These are phyloP conservation scores for Thera obeliscata DNA, from an alignment of 2,888 invertebrate genomes.

Conservation along the genomic window DNA sequence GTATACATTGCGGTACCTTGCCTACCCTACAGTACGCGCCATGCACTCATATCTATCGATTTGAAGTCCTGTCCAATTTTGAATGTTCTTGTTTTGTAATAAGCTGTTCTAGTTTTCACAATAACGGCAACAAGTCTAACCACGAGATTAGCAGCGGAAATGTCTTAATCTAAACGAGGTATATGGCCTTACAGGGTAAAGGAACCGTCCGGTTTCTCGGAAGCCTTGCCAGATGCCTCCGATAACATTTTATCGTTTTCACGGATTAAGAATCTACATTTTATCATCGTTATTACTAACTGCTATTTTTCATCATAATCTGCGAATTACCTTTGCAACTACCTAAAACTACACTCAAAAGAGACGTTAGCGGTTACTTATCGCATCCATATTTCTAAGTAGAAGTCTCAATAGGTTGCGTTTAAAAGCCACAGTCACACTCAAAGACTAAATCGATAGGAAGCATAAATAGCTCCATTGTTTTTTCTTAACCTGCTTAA, in stretches of 20 bases:
- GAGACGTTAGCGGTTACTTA: no score
- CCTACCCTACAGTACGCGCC: constrained; percentile 65
- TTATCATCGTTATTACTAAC: constrained; percentile 2
- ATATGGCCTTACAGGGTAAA: neutral
- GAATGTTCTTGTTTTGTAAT: constrained; percentile 29
- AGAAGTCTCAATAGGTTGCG: no score
- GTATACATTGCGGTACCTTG: constrained; percentile 68
- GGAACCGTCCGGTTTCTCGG: constrained; percentile 4
- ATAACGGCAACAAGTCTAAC: no score
- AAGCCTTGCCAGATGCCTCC: constrained; percentile 6
- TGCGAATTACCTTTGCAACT: no score
- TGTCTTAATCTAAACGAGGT: no score
- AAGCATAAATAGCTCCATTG: no score
- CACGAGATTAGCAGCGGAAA: no score
- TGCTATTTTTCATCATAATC: neutral
- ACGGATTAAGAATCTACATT: neutral
- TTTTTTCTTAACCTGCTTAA: no score
- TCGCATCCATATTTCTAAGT: no score
- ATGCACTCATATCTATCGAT: constrained; percentile 75
- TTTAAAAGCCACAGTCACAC: no score
- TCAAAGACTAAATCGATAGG: no score
- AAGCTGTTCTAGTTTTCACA: constrained; percentile 1
- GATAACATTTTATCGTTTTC: constrained; percentile 5
- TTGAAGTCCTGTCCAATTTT: constrained; percentile 47
- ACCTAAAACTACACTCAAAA: no score